Evolutionary conservation across 1,140 invertebrate species (phyloP).

Genomic region (Trigoniulus corallinus): DNA sequence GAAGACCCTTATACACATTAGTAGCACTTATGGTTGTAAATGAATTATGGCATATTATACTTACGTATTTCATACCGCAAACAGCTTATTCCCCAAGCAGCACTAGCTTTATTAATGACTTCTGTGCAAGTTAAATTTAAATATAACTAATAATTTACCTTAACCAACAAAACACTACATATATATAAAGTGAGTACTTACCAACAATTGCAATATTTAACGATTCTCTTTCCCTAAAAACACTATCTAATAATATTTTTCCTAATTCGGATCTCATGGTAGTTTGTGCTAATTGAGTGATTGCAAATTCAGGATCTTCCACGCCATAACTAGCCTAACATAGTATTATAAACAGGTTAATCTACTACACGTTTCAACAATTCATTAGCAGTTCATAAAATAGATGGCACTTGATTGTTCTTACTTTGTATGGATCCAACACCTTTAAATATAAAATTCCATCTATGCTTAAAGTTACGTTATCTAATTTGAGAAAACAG

Average conservation of each 20-base stretch:
- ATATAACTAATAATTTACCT: too few relatives aligned
- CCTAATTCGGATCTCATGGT: conserved; percentile 98
- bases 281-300: conserved; percentile 95
- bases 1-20: background rate
- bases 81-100: conserved; percentile 95
- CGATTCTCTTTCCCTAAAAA: conserved; percentile 90
- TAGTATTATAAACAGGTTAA: conserved; percentile 1
- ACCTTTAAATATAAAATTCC: conserved; percentile 92
- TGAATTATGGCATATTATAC: conserved; percentile 19
- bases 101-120: conserved; percentile 93
- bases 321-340: conserved; percentile 84
- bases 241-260: conserved; percentile 93
- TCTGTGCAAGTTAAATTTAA: conserved; percentile 33
- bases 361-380: conserved; percentile 1
- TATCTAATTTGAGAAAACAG: conserved; percentile 41
- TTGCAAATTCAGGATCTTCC: conserved; percentile 98
- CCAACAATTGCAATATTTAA: conserved; percentile 88
- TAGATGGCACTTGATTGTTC: background rate
- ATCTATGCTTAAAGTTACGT: conserved; percentile 92
- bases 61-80: conserved; percentile 95
- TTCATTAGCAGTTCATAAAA: conserved; percentile 8
- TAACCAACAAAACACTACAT: background rate
- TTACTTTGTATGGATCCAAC: conserved; percentile 70
- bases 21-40: background rate
- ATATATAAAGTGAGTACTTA: conserved; percentile 15